Evolutionary conservation across 1,140 invertebrate species (phyloP), one percentile per base, ranked within the genome.

Genomic region (Drosophila arawakana): DNA sequence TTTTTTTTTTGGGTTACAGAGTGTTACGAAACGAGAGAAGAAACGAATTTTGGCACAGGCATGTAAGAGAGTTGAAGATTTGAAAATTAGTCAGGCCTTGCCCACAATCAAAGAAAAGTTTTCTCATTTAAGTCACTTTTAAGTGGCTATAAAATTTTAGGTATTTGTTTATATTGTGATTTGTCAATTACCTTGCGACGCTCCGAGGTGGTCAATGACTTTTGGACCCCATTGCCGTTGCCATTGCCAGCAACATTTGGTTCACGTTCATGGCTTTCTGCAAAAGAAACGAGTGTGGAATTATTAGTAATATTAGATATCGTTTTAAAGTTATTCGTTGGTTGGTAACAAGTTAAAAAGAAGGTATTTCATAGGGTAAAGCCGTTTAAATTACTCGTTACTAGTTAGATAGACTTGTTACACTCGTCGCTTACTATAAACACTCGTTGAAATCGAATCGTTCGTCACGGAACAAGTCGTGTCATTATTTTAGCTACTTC

Each of bases 191-290:
- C 91, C 92, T 95, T 96, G 69, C 95, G 93, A 11, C 95, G 93
- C 79, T 96, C 96, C 0, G 95, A 95, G 0, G 96, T 96, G 73
- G 95, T 96, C 0, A 96, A 95, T 1, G 96, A 96, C 91, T 96
- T 96, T 15, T 95, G 95, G 44, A 91, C 65, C 8, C 83, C 81
- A 43, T 82, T 88, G n/a, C 75, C 83, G 13, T 76, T 76, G 44
- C 80, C 65, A 59, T 72, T 68, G 39, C 75, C 62, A 6, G 66
- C 68, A 11, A 75, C 61, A 49, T 34, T 60, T 59, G 73, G 62
- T 30, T 80, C 77, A 41, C 66, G 59, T 43, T 78, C 73, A 61
- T 72, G 59, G n/a, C 59, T 76, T 54, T 91, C 85, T 91, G 58
- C 41, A 65, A 69, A 7, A 4, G 4, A 21, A 3, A 52, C 25